Base-by-base conservation (phyloP, 2,888 invertebrate species). In the Blastobasis adustella region DNA sequence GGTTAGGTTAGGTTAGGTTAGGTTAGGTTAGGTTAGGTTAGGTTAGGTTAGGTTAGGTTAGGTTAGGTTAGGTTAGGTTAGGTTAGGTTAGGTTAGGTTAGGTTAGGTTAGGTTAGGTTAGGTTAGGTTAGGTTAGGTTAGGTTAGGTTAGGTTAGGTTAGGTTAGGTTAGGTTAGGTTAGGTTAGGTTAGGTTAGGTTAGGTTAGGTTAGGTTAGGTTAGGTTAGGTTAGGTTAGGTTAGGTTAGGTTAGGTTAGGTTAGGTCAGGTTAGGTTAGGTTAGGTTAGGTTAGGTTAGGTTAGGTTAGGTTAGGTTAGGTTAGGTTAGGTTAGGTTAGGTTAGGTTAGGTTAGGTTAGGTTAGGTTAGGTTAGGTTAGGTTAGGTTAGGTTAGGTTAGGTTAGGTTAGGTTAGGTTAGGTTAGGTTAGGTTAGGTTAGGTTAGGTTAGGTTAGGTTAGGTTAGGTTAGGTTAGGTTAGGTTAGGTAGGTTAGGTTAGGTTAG, bases 221-320 rank as follows among this genome's bases (percentile, higher is more conserved):
- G 52, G 52, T 52, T 49, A 49, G 52, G 51, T 51, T 51, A 49
- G 49, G 49, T 49, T 49, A 49, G 49, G 52, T 52, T 49, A 51
- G 51, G 54, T 51, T 50, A 51, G 54, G 54, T 49, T 51, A 51
- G 49, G 51, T 54, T 49, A 49, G 49, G 53, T 47, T 43, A 50
- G 50, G 50, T 50, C 37, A 53, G 53, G 48, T 47, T 49, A 47
- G 47, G 49, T 47, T 44, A 47, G 45, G 50, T 49, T 43, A 50
- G 53, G 49, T 50, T 53, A 50, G 50, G 53, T 50, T 53, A 47
- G 47, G 53, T 52, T 43, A 47, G 50, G 50, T 50, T 45, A 46
- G 50, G 50, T 56, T 58, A 56, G 55, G 55, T 58, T 45, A 50
- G 50, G n/a, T n/a, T n/a, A n/a, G n/a, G n/a, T n/a, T n/a, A n/a